Evolutionary conservation across 1,140 invertebrate genomes (phyloP), one percentile per base, ranked within the genome.

Genomic region (Riptortus pedestris): DNA sequence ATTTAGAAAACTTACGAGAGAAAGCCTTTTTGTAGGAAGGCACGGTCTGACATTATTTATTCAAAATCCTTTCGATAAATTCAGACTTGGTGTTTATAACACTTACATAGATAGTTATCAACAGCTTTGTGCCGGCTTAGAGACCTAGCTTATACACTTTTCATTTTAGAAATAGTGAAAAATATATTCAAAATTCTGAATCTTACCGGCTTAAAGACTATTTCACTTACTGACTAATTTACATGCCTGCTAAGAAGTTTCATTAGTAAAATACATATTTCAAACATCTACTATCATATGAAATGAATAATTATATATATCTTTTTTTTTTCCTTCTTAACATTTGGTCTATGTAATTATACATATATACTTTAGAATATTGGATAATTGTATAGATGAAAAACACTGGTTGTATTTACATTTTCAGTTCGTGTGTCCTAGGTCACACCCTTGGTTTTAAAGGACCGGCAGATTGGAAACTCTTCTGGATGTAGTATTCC

Each of bases 61-160:
- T 55, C 26, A 27, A 55, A 14, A 55, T 24, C 22, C 51, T 24
- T 55, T 55, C 18, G 51, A 55, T 55, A 9, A 24, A 20, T 55
- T 55, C 51, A 55, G 51, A 55, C 51, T 55, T 55, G 51, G 51
- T 55, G 51, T 38, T 38, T 38, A 38, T 14, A 38, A 38, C 5
- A 38, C 5, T 38, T 38, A 38, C 31, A 38, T 38, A 38, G 31
- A 38, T 38, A 7, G 14, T 38, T 38, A 7, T 7, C n/a, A n/a
- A n/a, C n/a, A 38, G 31, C 14, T 38, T 38, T 7, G 31, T 38
- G 14, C 31, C 31, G 31, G 31, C 14, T 38, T 38, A 7, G 5
- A 38, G 31, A 38, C 31, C 14, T 7, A 38, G 14, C 24, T 55
- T 22, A 24, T 55, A 7, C 26, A 14, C 14, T 26, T 55, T 22